Evolutionary conservation across 2,888 invertebrate species (phyloP).

Genomic region (Trachelus iudaicus): DNA sequence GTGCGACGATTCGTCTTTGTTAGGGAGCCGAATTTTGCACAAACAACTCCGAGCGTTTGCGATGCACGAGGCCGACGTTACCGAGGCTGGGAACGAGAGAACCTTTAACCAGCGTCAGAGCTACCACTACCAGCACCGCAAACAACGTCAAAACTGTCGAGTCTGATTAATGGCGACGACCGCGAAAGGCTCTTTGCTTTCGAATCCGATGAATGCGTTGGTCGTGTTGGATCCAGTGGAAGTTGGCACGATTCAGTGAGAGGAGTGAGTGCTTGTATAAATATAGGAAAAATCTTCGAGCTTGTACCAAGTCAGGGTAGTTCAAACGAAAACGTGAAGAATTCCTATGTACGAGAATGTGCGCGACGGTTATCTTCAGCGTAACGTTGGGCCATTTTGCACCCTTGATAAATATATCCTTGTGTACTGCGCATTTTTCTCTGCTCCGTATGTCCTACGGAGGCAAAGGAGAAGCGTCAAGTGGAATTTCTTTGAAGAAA

Average conservation of each 20-base stretch:
- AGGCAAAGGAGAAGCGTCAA: not conserved
- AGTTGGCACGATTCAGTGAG: not conserved
- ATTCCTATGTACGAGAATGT: not conserved
- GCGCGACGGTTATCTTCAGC: not conserved
- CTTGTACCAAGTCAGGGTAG: not conserved
- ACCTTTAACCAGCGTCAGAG: not conserved
- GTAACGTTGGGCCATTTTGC: not conserved
- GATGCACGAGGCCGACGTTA: not conserved
- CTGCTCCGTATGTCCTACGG: not conserved
- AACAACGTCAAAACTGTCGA: not conserved
- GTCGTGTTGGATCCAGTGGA: not conserved
- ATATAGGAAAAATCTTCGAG: not conserved
- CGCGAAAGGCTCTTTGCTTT: not conserved
- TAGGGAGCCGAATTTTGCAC: not conserved
- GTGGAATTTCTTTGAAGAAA: not conserved
- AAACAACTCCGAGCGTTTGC: not conserved
- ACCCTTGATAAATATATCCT: not conserved
- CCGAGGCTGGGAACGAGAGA: not conserved
- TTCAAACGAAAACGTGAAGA: too few species aligned
- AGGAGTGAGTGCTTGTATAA: not conserved
- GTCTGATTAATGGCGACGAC: not conserved
- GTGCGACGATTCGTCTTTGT: not conserved
- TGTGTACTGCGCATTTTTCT: not conserved
- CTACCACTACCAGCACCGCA: not conserved
- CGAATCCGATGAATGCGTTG: not conserved